Conservation (phyloP, 2,888 invertebrate genomes). For the Mycalesis mineus region DNA sequence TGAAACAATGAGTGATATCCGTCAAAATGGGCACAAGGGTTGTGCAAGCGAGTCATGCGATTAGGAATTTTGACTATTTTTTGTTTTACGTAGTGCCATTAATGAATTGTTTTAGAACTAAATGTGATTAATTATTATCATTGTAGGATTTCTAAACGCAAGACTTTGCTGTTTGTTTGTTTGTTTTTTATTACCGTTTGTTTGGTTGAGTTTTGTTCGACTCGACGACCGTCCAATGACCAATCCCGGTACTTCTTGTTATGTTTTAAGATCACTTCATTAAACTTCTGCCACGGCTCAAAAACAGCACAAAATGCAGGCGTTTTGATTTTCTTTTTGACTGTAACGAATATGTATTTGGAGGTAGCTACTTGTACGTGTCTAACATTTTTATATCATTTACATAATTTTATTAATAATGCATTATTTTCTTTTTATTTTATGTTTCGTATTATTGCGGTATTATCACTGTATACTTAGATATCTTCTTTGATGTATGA, state of each 20-base stretch:
- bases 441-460: constrained; percentile 53
- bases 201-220: constrained; percentile 26
- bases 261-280: constrained; percentile 27
- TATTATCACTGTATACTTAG: constrained; percentile 71
- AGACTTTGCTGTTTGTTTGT: constrained; percentile 15
- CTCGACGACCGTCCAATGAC: constrained; percentile 64
- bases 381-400: constrained; percentile 39
- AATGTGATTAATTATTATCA: neutral
- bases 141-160: constrained; percentile 15
- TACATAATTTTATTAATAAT: constrained; percentile 19
- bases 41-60: constrained; percentile 5
- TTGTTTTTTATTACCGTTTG: constrained; percentile 18
- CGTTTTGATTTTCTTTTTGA: constrained; percentile 36
- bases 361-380: constrained; percentile 54
- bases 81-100: constrained; percentile 20
- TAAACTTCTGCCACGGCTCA: constrained; percentile 14
- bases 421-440: constrained; percentile 24
- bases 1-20: neutral
- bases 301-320: constrained; percentile 31
- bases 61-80: constrained; percentile 12
- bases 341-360: constrained; percentile 43
- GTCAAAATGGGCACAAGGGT: neutral
- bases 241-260: constrained; percentile 14
- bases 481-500: constrained; percentile 76
- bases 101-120: constrained; percentile 7